Base-by-base conservation (phyloP, 1,140 invertebrate species). In the Sarcophaga peregrina region DNA sequence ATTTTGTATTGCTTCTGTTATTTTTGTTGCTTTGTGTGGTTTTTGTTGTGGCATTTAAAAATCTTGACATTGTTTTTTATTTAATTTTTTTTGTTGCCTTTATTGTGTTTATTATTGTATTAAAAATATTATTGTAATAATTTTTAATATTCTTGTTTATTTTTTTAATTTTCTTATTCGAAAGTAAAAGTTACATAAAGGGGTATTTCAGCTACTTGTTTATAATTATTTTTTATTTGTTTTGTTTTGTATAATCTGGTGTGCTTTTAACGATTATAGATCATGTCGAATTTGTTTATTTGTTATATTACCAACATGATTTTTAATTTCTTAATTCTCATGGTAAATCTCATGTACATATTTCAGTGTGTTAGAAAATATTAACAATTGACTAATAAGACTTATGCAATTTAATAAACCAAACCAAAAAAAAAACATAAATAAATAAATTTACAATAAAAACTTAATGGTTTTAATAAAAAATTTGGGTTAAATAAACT, bases 291-390 rank as follows among this genome's bases (percentile, higher is more conserved):
- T 81, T 81, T 81, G 52, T 68, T 81, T 37, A 4, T 17, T 13
- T 9, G 45, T 58, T 11, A 72, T 37, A 8, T 11, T 25, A 10
- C 7, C 15, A 45, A 58, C 54, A 20, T 58, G 80, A 58, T 46
- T 81, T 81, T n/a, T 37, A 37, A 58, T 81, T 8, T 58, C 37
- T 81, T 45, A 81, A 81, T 58, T 45, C 54, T n/a, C 13, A 46
- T 8, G n/a, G 54, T 45, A 72, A 47, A 68, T 81, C 10, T 76
- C 37, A 76, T 76, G 45, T 15, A 37, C 4, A 4, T 37, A 37
- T 37, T 37, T 37, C 4, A 37, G 25, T 37, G 25, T 37, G 25
- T 37, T 37, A 37, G 25, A 37, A 37, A 4, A 37, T 1, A 37
- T 37, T 37, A 37, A 37, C 25, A 37, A 37, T 37, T 37, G 25